phyloP scores from a whole-genome alignment of 2,113 vertebrate species.

The Hemiprocne comata region DNA sequence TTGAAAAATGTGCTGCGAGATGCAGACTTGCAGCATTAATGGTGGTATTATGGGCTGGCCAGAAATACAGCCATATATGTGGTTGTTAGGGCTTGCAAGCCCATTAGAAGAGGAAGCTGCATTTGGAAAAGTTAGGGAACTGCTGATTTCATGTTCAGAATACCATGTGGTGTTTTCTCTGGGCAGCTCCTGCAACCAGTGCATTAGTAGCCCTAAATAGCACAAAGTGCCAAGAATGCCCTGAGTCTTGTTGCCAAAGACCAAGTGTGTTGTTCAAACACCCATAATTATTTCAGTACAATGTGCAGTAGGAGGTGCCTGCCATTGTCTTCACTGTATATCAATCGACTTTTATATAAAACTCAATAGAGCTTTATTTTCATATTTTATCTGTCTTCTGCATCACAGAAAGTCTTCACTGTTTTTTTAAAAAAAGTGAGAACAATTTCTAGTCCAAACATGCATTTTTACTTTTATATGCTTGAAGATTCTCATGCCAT shows the following conservation, averaged over 20 bases:
- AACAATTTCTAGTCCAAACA: background rate
- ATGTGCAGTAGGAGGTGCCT: background rate
- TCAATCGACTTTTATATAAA: background rate
- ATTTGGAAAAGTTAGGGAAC: background rate
- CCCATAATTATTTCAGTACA: background rate
- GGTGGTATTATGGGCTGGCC: background rate
- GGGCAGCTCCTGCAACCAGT: background rate
- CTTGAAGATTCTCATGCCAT: background rate
- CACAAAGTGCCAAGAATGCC: background rate
- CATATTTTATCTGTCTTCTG: background rate
- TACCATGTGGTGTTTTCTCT: background rate
- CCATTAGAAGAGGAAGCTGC: background rate
- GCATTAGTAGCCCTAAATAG: background rate
- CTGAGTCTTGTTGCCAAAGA: background rate
- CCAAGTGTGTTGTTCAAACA: background rate
- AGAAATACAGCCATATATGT: background rate
- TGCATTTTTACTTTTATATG: background rate
- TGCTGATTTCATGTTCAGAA: background rate
- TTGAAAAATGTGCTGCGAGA: background rate
- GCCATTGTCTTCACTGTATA: background rate
- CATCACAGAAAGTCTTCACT: background rate
- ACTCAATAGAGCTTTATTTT: background rate
- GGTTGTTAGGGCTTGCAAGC: background rate
- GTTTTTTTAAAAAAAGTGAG: background rate
- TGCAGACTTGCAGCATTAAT: background rate